Base-by-base conservation (phyloP, 2,113 vertebrate species). In the Microtus richardsoni region DNA sequence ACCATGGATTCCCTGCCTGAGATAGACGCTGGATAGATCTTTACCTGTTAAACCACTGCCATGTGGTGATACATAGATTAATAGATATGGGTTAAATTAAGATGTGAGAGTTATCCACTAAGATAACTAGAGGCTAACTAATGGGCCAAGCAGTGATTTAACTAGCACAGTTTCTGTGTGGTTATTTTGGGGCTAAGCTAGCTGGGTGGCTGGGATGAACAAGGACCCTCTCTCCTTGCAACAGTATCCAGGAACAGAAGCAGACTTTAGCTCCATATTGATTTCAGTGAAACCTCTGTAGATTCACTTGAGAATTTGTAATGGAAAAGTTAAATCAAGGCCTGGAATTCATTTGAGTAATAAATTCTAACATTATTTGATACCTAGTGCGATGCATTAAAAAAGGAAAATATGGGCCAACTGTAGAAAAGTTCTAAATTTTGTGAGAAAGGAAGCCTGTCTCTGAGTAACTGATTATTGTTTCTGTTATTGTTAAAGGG, bases 301-400 rank as follows among this genome's bases (percentile, higher is more conserved):
- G 91, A 91, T 95, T 96, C 87, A 41, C 26, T 94, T 92, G 87
- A 93, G 95, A 92, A 97, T 80, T 95, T 97, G 71, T 95, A 97
- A 96, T 95, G 84, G 96, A 93, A 98, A 98, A 62, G 39, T 97
- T 97, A 98, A 98, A 92, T 91, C 91, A 96, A 94, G 95, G 58
- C 47, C 91, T 95, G 95, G 68, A 82, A 88, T 98, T 97, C 94
- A 98, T 97, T 97, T 98, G 97, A 97, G 97, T 98, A 98, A 98
- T 85, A 93, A 73, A 96, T 91, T 96, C 41, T 79, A 60, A 90
- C 26, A 86, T 84, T 90, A 39, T 86, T 28, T 92, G 91, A 77
- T 77, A 84, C 41, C 30, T 62, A 89, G 89, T 93, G 94, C 68
- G 89, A 68, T 85, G 26, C 71, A 73, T 90, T 82, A 94, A 93